Conservation (phyloP, 2,888 invertebrate species). For the Mystacides longicornis region DNA sequence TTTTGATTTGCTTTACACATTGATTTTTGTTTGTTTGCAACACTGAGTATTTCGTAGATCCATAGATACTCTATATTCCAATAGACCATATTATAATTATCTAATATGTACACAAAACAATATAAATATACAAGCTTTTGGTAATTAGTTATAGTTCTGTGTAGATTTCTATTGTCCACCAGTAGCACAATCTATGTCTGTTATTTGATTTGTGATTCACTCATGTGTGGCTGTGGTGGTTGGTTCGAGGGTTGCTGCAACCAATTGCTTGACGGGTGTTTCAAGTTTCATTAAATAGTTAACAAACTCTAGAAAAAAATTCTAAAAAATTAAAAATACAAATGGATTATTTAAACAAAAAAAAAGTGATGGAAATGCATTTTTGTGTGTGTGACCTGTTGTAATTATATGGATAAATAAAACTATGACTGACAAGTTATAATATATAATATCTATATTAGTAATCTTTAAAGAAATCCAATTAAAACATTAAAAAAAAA, state of each 20-base stretch:
- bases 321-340: slow-evolving; percentile 17
- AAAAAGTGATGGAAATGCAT: neutral
- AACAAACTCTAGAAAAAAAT: slow-evolving; percentile 21
- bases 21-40: too few relatives aligned
- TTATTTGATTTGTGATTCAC: neutral
- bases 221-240: slow-evolving; percentile 22
- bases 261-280: slow-evolving; percentile 13
- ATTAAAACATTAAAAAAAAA: slow-evolving; percentile 16
- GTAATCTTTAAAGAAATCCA: slow-evolving; percentile 12
- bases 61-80: too few relatives aligned
- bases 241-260: slow-evolving; percentile 25
- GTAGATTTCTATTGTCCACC: too few relatives aligned
- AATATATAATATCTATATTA: neutral
- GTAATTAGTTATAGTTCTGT: too few relatives aligned
- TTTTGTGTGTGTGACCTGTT: slow-evolving; percentile 14
- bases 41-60: too few relatives aligned
- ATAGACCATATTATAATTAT: too few relatives aligned
- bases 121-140: too few relatives aligned
- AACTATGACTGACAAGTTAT: slow-evolving; percentile 30
- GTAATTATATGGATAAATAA: slow-evolving; percentile 24
- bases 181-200: slow-evolving; percentile 12
- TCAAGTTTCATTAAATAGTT: slow-evolving; percentile 16
- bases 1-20: too few relatives aligned
- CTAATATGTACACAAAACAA: too few relatives aligned
- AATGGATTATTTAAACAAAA: slow-evolving; percentile 4